Conservation (phyloP, 2,113 vertebrate genomes). For the Anguilla rostrata region DNA sequence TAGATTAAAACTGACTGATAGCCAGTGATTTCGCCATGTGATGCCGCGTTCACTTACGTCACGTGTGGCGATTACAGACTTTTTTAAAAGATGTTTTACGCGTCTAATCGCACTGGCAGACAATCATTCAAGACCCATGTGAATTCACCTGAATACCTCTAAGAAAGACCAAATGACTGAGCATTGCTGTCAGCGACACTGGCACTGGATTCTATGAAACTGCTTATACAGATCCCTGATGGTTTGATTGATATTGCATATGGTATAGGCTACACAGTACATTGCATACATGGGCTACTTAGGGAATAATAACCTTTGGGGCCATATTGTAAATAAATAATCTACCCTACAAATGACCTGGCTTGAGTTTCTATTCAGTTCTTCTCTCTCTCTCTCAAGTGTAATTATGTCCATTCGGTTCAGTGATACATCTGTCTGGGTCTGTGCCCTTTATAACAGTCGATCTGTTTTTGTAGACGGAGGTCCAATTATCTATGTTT, state of each 20-base stretch:
- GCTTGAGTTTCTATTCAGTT: background rate
- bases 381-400: conserved; percentile 6
- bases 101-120: background rate
- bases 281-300: background rate
- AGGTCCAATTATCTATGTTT: conserved; percentile 44
- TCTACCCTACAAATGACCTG: background rate
- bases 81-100: background rate
- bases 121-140: background rate
- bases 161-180: background rate
- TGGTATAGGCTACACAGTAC: background rate
- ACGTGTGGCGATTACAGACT: background rate
- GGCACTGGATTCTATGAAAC: background rate
- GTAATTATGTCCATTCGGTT: conserved; percentile 19
- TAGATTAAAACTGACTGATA: background rate
- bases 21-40: background rate
- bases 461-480: conserved; percentile 37
- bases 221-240: background rate
- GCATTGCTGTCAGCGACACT: background rate
- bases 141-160: background rate
- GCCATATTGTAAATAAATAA: background rate
- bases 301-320: background rate
- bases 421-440: conserved; percentile 23
- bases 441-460: conserved; percentile 35
- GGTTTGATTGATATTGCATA: background rate
- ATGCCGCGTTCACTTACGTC: background rate